Conservation (phyloP, 2,113 vertebrate species). For the Pyrgilauda ruficollis region DNA sequence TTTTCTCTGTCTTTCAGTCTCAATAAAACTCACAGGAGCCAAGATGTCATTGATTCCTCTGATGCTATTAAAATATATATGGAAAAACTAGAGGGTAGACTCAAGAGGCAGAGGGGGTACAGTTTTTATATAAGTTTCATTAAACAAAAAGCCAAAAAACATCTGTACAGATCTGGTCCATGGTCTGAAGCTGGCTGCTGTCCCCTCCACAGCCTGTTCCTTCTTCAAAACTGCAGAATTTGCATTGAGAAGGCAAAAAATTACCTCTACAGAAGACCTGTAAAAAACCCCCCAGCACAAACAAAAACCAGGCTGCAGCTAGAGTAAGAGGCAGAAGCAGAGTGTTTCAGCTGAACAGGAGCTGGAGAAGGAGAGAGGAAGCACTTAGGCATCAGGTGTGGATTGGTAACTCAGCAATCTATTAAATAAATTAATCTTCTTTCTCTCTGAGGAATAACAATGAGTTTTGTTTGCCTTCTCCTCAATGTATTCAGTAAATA, state of each 20-base stretch:
- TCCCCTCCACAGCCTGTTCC: not conserved
- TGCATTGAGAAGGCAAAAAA: not conserved
- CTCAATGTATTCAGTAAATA: not conserved
- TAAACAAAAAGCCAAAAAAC: not conserved
- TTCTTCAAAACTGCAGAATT: not conserved
- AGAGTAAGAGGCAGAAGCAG: not conserved
- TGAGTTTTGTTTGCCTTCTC: not conserved
- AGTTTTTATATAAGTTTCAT: not conserved
- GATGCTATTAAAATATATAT: not conserved
- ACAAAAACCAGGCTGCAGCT: not conserved
- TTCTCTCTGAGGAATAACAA: not conserved
- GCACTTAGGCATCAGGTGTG: not conserved
- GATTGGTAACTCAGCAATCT: not conserved
- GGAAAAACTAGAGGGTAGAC: not conserved
- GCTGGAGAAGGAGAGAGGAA: not conserved
- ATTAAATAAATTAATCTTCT: not conserved
- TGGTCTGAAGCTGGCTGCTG: not conserved
- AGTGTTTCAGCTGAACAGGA: not conserved
- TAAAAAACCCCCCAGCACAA: not conserved
- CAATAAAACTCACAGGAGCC: not conserved
- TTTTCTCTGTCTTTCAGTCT: not conserved
- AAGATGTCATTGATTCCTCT: not conserved
- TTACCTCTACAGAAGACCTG: not conserved
- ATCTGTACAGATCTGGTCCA: not conserved
- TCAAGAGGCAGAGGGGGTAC: not conserved